These are phyloP conservation scores for Trachelus stipa DNA, from an alignment of 2,888 invertebrate species.

Conservation along the genomic window DNA sequence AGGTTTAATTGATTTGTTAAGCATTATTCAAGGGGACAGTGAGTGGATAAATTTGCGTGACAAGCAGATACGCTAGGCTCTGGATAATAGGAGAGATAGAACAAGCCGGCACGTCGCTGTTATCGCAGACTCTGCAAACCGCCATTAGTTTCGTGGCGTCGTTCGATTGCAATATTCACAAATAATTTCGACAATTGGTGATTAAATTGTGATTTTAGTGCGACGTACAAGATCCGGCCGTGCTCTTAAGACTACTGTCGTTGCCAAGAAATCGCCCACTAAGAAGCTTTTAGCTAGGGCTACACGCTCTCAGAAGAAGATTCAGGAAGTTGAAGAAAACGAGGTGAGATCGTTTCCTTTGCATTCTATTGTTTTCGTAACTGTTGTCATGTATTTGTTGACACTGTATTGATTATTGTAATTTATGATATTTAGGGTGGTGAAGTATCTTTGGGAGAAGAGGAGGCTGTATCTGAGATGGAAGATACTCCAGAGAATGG, in stretches of 20 bases:
- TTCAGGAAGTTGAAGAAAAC: conserved; percentile 47
- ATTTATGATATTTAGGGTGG: conserved; percentile 20
- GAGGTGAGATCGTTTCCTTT: conserved; percentile 44
- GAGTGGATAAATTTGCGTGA: not conserved
- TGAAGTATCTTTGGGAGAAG: conserved; percentile 34
- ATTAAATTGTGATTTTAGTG: conserved; percentile 55
- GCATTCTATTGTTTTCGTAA: not conserved
- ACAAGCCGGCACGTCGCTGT: conserved; percentile 27
- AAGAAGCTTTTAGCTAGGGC: conserved; percentile 54
- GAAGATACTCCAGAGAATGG: conserved; percentile 52
- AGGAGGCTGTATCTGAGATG: conserved; percentile 35
- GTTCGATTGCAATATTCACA: conserved; percentile 13
- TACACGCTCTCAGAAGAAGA: conserved; percentile 48
- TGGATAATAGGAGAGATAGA: not conserved
- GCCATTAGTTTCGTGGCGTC: conserved; percentile 57
- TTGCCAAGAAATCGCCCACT: conserved; percentile 53
- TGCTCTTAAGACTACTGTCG: conserved; percentile 54
- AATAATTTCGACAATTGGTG: not conserved
- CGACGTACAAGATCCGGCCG: conserved; percentile 73
- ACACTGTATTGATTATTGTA: not conserved
- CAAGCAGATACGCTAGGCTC: conserved; percentile 10
- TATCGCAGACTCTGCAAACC: conserved; percentile 38
- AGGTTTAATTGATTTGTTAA: conserved; percentile 16
- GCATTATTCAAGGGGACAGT: not conserved
- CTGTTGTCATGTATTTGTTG: not conserved